A percentile compares a stretch with the other conserved stretches of the same genome.
Conservation (phyloP, 2,113 vertebrate species). For the Macrotus californicus region DNA sequence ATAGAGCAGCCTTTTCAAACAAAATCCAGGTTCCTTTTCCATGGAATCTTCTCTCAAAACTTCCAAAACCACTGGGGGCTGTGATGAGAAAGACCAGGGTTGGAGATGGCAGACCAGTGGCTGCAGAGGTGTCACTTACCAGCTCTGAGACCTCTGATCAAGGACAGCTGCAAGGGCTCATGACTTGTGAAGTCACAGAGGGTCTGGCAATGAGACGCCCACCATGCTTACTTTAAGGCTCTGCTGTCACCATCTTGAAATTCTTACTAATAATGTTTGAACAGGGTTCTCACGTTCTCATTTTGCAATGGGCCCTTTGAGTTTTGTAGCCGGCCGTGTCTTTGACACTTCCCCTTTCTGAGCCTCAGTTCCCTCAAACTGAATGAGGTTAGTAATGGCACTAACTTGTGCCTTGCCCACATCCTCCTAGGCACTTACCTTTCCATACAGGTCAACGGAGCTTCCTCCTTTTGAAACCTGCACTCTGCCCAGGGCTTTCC, state of each 20-base stretch:
- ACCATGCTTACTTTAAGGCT: not conserved
- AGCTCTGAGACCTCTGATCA: not conserved
- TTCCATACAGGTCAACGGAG: not conserved
- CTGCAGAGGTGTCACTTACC: rapidly evolving
- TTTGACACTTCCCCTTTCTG: not conserved
- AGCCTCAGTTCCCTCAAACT: rapidly evolving
- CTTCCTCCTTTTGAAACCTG: not conserved
- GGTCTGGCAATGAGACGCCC: not conserved
- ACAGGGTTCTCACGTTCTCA: not conserved
- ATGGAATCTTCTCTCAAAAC: not conserved
- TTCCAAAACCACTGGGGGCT: not conserved
- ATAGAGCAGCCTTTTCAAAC: not conserved
- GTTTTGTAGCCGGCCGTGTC: not conserved
- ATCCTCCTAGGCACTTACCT: not conserved
- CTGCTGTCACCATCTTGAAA: not conserved
- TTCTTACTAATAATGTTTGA: not conserved
- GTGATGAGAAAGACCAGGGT: not conserved
- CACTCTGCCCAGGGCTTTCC: not conserved
- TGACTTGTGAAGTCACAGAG: not conserved
- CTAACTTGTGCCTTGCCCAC: not conserved
- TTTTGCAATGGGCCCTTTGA: not conserved
- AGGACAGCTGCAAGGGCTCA: rapidly evolving
- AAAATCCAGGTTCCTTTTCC: not conserved
- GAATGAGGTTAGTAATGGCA: not conserved
- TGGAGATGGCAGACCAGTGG: rapidly evolving